A percentile compares a stretch with the other conserved stretches of the same genome.
These are phyloP conservation scores for Irena cyanogastra DNA, from an alignment of 2,113 vertebrate genomes.

Conservation along the genomic window DNA sequence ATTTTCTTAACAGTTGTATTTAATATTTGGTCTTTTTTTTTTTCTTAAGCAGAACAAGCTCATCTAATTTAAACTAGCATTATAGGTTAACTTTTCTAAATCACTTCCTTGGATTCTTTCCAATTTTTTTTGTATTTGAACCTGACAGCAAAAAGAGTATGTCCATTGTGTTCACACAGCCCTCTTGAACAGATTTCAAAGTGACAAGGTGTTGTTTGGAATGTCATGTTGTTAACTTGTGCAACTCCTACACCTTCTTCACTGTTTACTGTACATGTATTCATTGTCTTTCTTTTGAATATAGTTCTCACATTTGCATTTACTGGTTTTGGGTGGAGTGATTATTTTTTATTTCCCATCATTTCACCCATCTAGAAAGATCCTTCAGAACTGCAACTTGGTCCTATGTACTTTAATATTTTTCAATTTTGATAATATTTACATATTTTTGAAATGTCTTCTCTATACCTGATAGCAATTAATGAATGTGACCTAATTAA, in stretches of 20 bases:
- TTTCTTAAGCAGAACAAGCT: not conserved
- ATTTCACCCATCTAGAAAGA: not conserved
- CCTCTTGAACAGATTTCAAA: not conserved
- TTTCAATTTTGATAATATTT: not conserved
- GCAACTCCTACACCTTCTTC: not conserved
- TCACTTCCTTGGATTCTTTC: not conserved
- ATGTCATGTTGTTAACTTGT: not conserved
- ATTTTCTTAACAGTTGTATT: not conserved
- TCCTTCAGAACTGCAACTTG: not conserved
- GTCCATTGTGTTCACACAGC: not conserved
- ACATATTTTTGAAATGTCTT: not conserved
- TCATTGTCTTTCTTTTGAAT: not conserved
- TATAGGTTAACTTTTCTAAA: not conserved
- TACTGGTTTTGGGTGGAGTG: fast-evolving
- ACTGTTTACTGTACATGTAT: not conserved
- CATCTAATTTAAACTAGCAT: not conserved
- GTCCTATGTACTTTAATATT: not conserved
- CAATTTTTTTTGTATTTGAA: not conserved
- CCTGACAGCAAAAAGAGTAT: not conserved
- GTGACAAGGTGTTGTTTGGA: not conserved
- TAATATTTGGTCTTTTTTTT: not conserved
- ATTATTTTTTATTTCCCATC: not conserved
- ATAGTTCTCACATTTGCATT: not conserved
- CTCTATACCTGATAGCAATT: not conserved
- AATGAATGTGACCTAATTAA: too few relatives aligned